Evolutionary conservation across 2,113 vertebrate genomes (phyloP).

Genomic region (Macquaria australasica): DNA sequence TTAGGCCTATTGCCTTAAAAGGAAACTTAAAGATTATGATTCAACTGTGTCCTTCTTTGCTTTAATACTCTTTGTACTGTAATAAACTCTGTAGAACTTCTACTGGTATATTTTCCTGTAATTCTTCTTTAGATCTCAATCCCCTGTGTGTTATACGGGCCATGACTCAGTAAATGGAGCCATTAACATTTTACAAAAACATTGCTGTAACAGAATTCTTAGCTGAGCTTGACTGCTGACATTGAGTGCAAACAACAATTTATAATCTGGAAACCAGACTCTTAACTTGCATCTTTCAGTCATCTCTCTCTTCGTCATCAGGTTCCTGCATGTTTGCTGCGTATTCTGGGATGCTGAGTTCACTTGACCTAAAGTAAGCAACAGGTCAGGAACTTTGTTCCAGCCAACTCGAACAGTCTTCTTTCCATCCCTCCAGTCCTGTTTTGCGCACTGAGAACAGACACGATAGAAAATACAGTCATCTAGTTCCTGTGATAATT

Average conservation of each 20-base stretch:
- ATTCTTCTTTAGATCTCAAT: background rate
- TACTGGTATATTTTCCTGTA: conserved; percentile 19
- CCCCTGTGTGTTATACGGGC: conserved; percentile 13
- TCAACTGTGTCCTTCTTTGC: background rate
- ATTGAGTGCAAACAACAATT: conserved; percentile 21
- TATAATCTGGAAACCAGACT: conserved; percentile 22
- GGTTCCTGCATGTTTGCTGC: conserved; percentile 28
- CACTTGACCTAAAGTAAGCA: conserved; percentile 60
- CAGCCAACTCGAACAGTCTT: background rate
- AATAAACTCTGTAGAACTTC: background rate
- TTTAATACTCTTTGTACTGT: background rate
- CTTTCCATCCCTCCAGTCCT: background rate
- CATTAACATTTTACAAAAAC: conserved; percentile 48
- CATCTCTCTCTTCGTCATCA: conserved; percentile 48
- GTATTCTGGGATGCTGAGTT: conserved; percentile 47
- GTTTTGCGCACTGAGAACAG: background rate
- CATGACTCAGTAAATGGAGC: conserved; percentile 37
- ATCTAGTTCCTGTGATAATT: background rate
- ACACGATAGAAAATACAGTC: background rate
- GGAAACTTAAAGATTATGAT: background rate
- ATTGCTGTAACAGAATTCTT: conserved; percentile 26
- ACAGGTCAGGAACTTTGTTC: conserved; percentile 58
- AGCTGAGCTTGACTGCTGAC: background rate
- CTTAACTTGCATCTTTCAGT: conserved; percentile 6
- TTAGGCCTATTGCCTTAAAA: conserved; percentile 2